Evolutionary conservation across 2,888 invertebrate genomes (phyloP).

Genomic region (Nezara viridula): DNA sequence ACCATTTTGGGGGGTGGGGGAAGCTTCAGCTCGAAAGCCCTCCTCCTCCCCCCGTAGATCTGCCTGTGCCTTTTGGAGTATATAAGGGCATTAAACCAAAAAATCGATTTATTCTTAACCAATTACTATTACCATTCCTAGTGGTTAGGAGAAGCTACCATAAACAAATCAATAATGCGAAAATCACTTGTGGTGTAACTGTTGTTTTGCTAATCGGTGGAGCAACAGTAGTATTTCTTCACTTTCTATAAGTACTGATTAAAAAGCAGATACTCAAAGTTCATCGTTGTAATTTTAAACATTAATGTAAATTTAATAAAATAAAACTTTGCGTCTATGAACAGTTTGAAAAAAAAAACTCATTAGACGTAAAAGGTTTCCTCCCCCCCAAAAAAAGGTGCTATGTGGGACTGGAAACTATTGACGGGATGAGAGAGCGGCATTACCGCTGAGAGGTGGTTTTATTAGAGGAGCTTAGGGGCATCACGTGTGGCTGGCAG

Average conservation of each 20-base stretch:
- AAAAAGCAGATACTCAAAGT: neutral
- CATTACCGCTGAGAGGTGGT: neutral
- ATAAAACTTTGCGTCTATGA: neutral
- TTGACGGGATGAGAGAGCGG: neutral
- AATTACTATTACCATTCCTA: no score
- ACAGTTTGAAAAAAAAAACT: neutral
- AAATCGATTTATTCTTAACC: no score
- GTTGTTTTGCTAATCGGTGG: neutral
- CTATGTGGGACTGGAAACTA: neutral
- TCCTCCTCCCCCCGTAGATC: no score
- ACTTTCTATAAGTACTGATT: neutral
- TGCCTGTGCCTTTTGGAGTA: no score
- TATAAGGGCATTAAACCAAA: no score
- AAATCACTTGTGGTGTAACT: neutral
- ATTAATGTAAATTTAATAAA: neutral
- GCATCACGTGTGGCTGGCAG: neutral
- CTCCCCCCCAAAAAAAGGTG: neutral
- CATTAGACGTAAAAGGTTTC: neutral
- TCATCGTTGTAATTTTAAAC: neutral
- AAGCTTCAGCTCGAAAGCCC: no score
- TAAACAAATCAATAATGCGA: no score
- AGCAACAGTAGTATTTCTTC: no score
- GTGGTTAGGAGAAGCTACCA: no score
- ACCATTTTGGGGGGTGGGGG: no score
- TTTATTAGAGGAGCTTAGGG: neutral